phyloP scores from a whole-genome alignment of 2,113 vertebrate species.

The Ailuropoda melanoleuca region DNA sequence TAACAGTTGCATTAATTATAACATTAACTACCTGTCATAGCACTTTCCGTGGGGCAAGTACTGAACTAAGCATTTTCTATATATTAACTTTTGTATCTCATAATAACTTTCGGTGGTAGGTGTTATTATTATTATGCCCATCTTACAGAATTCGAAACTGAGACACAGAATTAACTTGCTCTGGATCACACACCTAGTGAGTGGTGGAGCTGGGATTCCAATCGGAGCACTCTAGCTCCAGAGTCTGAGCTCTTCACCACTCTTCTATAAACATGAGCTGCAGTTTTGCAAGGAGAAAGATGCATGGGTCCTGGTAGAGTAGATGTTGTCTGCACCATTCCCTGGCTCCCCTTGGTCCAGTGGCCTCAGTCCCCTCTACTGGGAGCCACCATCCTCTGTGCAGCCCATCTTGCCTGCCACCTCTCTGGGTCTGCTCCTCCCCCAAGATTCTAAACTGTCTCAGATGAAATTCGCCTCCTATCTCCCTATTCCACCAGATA shows the following conservation, averaged over 20 bases:
- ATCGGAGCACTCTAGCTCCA: background rate
- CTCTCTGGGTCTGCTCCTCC: background rate
- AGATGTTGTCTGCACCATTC: background rate
- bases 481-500: background rate
- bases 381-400: background rate
- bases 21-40: background rate
- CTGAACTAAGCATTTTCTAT: background rate
- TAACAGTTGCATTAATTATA: background rate
- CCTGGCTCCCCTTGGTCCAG: background rate
- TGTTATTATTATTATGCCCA: background rate
- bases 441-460: background rate
- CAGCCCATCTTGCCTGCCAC: background rate
- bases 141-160: background rate
- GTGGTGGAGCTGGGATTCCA: background rate
- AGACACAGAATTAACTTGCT: background rate
- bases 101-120: background rate
- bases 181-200: background rate
- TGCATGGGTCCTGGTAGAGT: background rate
- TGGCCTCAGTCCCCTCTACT: background rate
- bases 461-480: background rate
- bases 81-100: background rate
- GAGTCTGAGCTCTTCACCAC: background rate
- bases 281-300: background rate
- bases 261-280: background rate
- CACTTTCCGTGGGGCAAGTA: background rate